Conservation (phyloP, 2,888 invertebrate species). For the Hetaerina titia region DNA sequence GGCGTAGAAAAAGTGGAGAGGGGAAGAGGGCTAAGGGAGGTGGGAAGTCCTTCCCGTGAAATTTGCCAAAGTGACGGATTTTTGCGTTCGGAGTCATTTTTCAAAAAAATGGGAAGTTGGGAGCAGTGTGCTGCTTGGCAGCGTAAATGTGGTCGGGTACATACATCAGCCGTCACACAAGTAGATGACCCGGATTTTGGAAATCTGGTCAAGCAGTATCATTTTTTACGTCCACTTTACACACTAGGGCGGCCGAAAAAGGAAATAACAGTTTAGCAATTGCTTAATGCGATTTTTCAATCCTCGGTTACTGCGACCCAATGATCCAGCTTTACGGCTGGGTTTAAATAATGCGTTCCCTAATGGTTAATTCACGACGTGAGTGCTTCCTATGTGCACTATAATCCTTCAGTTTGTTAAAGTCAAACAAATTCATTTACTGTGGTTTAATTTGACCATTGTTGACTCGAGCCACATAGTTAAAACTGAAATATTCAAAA, state of each 20-base stretch:
- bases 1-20: background rate
- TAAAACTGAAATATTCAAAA: background rate
- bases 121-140: background rate
- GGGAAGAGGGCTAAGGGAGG: background rate
- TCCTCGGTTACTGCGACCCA: background rate
- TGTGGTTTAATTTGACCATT: background rate
- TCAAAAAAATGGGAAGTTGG: constrained; percentile 19
- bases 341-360: background rate
- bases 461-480: background rate
- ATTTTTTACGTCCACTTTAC: background rate
- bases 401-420: background rate
- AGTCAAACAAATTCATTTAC: background rate
- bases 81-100: constrained; percentile 48
- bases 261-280: background rate
- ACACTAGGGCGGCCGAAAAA: background rate
- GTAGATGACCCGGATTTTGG: constrained; percentile 61
- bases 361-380: background rate
- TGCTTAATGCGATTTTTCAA: constrained; percentile 4
- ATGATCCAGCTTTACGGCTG: background rate
- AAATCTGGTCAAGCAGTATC: constrained; percentile 41
- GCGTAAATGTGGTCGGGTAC: constrained; percentile 39
- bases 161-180: constrained; percentile 58
- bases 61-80: constrained; percentile 62
- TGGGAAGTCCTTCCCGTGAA: constrained; percentile 41
- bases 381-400: background rate